These are phyloP conservation scores for Actenoides hombroni DNA, from an alignment of 2,113 vertebrate species.

Conservation along the genomic window DNA sequence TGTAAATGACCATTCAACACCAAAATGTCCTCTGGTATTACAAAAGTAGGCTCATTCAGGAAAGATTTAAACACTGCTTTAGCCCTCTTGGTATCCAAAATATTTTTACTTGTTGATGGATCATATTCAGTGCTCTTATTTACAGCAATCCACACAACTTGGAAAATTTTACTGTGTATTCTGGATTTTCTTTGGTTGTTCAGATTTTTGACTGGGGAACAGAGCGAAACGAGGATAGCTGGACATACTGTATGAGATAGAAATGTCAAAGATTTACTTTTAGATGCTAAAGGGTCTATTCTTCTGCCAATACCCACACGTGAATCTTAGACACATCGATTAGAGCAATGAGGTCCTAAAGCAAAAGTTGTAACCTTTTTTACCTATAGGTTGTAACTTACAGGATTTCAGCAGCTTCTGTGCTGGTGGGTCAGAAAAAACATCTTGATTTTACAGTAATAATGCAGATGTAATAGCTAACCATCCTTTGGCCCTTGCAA, in stretches of 20 bases:
- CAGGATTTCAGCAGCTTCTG: not conserved
- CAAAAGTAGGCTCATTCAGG: not conserved
- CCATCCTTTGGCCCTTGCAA: not conserved
- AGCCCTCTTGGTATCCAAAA: not conserved
- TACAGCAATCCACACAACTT: not conserved
- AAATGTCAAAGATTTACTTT: constrained; percentile 23
- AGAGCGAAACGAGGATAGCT: not conserved
- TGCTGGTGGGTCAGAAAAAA: not conserved
- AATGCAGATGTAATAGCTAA: not conserved
- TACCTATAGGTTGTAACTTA: too few relatives aligned
- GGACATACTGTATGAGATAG: not conserved
- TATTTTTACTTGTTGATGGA: not conserved
- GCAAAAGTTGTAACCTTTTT: not conserved
- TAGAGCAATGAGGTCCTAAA: not conserved
- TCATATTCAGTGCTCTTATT: not conserved
- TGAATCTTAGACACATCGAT: not conserved
- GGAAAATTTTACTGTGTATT: not conserved
- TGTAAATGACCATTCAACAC: not conserved
- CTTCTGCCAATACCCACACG: not conserved
- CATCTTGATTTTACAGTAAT: not conserved
- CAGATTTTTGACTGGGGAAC: not conserved
- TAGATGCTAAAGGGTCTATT: constrained; percentile 3
- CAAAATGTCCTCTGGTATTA: not conserved
- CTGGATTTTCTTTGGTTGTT: not conserved
- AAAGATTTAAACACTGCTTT: not conserved